These are phyloP conservation scores for Artibeus jamaicensis DNA, from an alignment of 2,797 vertebrate species.

Conservation along the genomic window DNA sequence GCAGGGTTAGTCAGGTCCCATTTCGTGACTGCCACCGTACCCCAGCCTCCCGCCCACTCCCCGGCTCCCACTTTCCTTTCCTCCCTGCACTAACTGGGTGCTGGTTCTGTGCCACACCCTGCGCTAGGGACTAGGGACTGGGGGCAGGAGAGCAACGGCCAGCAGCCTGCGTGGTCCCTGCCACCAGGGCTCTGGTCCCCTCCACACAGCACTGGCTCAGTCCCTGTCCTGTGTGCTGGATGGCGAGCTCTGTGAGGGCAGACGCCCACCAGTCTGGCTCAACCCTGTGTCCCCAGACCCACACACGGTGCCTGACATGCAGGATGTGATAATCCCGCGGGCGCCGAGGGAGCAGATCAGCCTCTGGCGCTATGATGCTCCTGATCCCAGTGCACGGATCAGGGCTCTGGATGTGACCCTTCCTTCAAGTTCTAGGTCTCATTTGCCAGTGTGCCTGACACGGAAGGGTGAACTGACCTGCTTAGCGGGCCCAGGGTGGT, in stretches of 20 bases:
- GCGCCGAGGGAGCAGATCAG: background rate
- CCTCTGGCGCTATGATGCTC: background rate
- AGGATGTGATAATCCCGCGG: too few relatives aligned
- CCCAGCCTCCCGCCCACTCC: rapidly evolving
- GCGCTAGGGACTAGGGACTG: background rate
- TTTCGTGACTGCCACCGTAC: background rate
- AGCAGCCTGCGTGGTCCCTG: rapidly evolving
- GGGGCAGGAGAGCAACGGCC: rapidly evolving
- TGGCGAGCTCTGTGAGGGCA: background rate
- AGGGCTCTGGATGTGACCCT: background rate
- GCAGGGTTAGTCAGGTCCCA: background rate
- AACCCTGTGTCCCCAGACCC: background rate
- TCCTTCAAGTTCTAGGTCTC: background rate
- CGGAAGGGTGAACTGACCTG: background rate
- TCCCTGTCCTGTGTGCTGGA: background rate
- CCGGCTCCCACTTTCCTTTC: background rate
- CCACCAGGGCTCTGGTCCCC: background rate
- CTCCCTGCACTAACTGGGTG: background rate
- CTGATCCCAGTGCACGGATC: background rate
- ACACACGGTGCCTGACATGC: background rate
- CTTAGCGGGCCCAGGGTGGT: background rate
- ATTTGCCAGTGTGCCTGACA: background rate
- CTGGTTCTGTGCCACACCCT: background rate
- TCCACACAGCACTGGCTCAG: rapidly evolving
- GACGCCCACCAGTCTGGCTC: background rate